Percentiles rank a stretch among this genome's conserved stretches.
phyloP scores from a whole-genome alignment of 2,113 vertebrate genomes.

The Tragelaphus imberbis region DNA sequence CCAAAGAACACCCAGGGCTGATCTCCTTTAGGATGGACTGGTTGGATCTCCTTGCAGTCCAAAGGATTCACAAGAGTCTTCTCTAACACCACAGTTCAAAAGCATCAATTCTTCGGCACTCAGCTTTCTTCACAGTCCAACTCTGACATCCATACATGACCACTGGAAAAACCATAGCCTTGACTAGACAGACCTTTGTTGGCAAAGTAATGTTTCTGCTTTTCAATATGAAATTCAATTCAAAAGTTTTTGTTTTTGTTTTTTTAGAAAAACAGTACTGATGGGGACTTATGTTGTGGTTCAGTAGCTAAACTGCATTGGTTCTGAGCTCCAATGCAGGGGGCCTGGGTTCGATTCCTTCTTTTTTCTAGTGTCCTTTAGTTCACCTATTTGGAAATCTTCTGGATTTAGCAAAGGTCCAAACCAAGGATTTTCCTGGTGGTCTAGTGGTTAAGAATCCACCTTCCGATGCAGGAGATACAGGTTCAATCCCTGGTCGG shows the following conservation, averaged over 20 bases:
- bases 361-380: not conserved
- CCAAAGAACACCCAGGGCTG: too few relatives aligned
- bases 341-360: not conserved
- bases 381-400: not conserved
- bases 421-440: not conserved
- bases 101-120: too few relatives aligned
- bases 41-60: too few relatives aligned
- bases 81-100: too few relatives aligned
- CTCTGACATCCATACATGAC: too few relatives aligned
- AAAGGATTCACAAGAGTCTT: too few relatives aligned
- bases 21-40: too few relatives aligned
- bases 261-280: not conserved
- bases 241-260: not conserved
- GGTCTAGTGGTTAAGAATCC: not conserved
- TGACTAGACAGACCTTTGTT: too few relatives aligned
- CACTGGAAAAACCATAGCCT: too few relatives aligned
- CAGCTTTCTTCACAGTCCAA: too few relatives aligned
- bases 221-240: too few relatives aligned
- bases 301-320: not conserved
- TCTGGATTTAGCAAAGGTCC: not conserved
- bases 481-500: not conserved
- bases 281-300: not conserved
- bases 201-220: too few relatives aligned
- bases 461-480: not conserved
- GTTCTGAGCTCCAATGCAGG: not conserved